Evolutionary conservation across 2,797 vertebrate species (phyloP).

Genomic region (Eutrigla gurnardus): DNA sequence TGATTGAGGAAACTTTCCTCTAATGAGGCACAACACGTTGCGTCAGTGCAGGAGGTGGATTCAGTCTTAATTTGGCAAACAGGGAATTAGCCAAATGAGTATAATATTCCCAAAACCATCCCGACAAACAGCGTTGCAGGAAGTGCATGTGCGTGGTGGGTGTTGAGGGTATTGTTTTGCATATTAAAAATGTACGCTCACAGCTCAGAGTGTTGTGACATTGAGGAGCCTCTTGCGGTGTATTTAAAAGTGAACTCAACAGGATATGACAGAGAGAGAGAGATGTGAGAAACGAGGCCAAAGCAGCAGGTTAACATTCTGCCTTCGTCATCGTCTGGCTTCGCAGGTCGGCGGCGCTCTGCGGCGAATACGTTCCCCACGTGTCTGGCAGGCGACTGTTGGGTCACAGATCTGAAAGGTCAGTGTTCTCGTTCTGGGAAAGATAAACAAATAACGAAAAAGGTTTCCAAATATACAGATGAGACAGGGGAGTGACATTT

Average conservation of each 20-base stretch:
- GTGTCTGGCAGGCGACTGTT: slow-evolving; percentile 51
- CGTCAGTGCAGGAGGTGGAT: background rate
- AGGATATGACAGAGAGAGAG: slow-evolving; percentile 20
- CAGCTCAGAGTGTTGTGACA: slow-evolving; percentile 33
- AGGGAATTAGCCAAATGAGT: slow-evolving; percentile 27
- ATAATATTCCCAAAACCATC: slow-evolving; percentile 26
- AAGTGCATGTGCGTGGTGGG: background rate
- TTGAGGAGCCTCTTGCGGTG: slow-evolving; percentile 25
- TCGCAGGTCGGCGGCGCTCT: slow-evolving; percentile 40
- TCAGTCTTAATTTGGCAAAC: slow-evolving; percentile 35
- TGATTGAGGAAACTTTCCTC: background rate
- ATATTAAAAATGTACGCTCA: slow-evolving; percentile 36
- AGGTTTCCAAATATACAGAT: slow-evolving; percentile 58
- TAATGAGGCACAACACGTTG: background rate
- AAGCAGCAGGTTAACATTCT: slow-evolving; percentile 62
- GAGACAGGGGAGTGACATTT: slow-evolving; percentile 57
- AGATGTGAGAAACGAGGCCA: slow-evolving; percentile 52
- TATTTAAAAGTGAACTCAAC: slow-evolving; percentile 37
- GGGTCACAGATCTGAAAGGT: slow-evolving; percentile 72
- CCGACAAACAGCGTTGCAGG: background rate
- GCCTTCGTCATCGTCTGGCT: slow-evolving; percentile 38
- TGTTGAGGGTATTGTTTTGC: slow-evolving; percentile 36
- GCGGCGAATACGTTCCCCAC: slow-evolving; percentile 51
- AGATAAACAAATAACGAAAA: slow-evolving; percentile 66
- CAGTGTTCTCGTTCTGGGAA: slow-evolving; percentile 33